A percentile compares a stretch with the other conserved stretches of the same genome.
Conservation (phyloP, 2,888 invertebrate species). For the Leucophenga montana region DNA sequence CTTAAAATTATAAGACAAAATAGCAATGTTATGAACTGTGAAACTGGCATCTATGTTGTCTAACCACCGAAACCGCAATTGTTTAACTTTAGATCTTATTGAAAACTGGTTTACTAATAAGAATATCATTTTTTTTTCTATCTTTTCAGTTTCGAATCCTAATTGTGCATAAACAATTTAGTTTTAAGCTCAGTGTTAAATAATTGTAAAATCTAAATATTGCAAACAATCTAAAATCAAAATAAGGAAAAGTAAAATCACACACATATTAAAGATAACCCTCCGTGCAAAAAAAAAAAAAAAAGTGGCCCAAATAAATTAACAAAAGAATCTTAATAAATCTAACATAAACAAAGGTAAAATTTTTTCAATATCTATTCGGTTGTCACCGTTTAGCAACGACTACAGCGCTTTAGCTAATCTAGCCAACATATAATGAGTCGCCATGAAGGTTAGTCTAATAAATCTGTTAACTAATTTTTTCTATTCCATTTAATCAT, state of each 20-base stretch:
- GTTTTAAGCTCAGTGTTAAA: constrained; percentile 14
- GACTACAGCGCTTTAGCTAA: not conserved
- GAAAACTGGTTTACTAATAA: no score
- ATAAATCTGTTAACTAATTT: not conserved
- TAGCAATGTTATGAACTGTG: no score
- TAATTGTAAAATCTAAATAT: constrained; percentile 13
- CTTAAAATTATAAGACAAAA: no score
- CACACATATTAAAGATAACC: constrained; percentile 11
- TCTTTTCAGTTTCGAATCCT: constrained; percentile 25
- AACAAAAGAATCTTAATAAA: not conserved
- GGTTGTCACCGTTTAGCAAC: not conserved
- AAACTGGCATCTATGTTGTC: no score
- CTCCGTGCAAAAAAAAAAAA: constrained; percentile 18
- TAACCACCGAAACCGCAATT: no score
- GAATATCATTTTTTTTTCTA: not conserved
- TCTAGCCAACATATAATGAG: constrained; percentile 78
- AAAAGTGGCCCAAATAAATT: constrained; percentile 12
- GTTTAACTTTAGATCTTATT: no score
- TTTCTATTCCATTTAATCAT: not conserved
- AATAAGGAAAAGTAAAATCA: not conserved
- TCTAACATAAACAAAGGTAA: not conserved
- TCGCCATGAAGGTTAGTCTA: constrained; percentile 91
- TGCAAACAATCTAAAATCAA: constrained; percentile 22
- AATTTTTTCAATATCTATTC: not conserved
- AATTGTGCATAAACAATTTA: constrained; percentile 19